Conservation (phyloP, 2,888 invertebrate species). For the Pseudoips prasinana region DNA sequence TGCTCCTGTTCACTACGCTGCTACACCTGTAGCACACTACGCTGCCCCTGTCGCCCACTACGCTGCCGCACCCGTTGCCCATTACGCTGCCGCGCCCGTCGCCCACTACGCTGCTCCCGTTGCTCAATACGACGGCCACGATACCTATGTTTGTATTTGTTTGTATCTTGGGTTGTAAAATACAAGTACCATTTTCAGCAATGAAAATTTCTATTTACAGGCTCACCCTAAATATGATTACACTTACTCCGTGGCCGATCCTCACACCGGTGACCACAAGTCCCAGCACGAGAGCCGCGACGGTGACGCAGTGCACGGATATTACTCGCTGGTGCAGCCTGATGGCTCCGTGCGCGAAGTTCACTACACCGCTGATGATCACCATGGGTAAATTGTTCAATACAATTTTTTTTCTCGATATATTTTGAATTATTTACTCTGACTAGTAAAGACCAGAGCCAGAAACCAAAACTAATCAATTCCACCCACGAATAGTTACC, state of each 20-base stretch:
- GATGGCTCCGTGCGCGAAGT: conserved; percentile 70
- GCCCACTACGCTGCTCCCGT: conserved; percentile 33
- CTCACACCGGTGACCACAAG: conserved; percentile 73
- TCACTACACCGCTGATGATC: conserved; percentile 68
- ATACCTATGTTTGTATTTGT: conserved; percentile 37
- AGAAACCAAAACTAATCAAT: background rate
- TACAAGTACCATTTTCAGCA: too few species aligned
- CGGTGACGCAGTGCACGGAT: conserved; percentile 69
- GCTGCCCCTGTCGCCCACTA: conserved; percentile 31
- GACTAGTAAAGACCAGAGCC: too few species aligned
- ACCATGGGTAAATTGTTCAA: conserved; percentile 17
- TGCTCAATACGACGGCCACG: conserved; percentile 41
- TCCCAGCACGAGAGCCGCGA: conserved; percentile 67
- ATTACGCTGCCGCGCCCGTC: conserved; percentile 29
- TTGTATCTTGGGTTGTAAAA: background rate
- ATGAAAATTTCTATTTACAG: too few species aligned
- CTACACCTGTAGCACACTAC: conserved; percentile 39
- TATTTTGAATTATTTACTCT: too few species aligned
- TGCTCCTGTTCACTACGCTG: conserved; percentile 34
- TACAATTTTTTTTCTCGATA: background rate
- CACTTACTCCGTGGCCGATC: conserved; percentile 70
- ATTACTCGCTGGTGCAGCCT: conserved; percentile 64
- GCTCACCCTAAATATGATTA: conserved; percentile 44
- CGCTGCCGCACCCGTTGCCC: conserved; percentile 22
- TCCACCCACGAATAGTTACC: too few species aligned